These are phyloP conservation scores for Origma solitaria DNA, from an alignment of 2,113 vertebrate species.

Conservation along the genomic window DNA sequence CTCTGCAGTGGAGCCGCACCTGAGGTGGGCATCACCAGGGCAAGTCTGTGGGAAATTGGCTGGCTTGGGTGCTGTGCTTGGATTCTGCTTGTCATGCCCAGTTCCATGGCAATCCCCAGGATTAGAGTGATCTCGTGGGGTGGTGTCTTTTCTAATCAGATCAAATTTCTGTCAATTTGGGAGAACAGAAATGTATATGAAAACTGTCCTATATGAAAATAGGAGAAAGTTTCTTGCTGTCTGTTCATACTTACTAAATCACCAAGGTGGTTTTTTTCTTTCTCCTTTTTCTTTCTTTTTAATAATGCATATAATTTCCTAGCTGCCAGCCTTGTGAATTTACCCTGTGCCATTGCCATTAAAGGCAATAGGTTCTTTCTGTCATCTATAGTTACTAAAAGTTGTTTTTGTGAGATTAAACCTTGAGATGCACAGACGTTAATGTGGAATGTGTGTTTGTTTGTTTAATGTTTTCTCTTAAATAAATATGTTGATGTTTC, in stretches of 20 bases:
- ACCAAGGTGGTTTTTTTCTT: background rate
- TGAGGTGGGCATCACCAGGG: background rate
- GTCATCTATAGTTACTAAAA: background rate
- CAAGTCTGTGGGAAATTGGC: background rate
- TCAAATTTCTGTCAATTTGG: background rate
- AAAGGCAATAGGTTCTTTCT: background rate
- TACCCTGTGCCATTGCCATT: background rate
- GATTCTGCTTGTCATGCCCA: background rate
- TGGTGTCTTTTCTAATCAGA: background rate
- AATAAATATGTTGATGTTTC: background rate
- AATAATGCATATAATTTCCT: background rate
- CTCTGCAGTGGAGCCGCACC: background rate
- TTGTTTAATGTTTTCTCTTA: background rate
- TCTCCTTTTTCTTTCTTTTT: background rate
- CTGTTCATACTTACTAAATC: background rate
- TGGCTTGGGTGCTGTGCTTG: background rate
- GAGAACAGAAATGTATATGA: background rate
- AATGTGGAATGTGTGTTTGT: background rate
- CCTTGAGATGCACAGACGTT: background rate
- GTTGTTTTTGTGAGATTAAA: background rate
- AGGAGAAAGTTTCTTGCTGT: background rate
- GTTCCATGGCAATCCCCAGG: background rate
- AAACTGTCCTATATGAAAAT: background rate
- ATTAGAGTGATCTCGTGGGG: background rate
- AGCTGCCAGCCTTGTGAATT: background rate